These are phyloP conservation scores for Drosophila eohydei DNA, from an alignment of 2,888 invertebrate species.

Conservation along the genomic window DNA sequence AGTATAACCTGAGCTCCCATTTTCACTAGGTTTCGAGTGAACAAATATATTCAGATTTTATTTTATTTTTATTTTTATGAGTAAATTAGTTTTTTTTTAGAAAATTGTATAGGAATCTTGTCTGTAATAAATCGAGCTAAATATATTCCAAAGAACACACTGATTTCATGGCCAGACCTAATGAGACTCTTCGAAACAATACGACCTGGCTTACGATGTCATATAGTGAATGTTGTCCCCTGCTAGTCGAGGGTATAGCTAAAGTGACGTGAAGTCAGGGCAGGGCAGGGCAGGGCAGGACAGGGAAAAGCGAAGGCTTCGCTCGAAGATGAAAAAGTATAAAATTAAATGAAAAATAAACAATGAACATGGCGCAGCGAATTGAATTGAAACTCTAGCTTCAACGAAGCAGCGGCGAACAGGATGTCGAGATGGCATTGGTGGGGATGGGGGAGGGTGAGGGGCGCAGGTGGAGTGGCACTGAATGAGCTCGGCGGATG, in stretches of 20 bases:
- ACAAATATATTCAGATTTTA: too few species aligned
- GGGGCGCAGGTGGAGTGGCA: conserved; percentile 11
- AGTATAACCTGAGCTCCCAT: not conserved
- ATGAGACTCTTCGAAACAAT: not conserved
- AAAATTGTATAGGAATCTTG: not conserved
- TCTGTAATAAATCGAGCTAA: not conserved
- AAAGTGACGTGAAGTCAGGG: not conserved
- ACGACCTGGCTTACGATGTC: not conserved
- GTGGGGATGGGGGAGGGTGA: not conserved
- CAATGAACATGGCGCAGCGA: conserved; percentile 75
- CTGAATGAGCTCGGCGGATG: conserved; percentile 19
- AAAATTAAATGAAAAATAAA: conserved; percentile 81
- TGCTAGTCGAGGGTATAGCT: not conserved
- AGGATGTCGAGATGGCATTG: conserved; percentile 4
- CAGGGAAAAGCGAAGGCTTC: conserved; percentile 9
- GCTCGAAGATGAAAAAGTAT: conserved; percentile 61
- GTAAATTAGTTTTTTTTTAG: too few species aligned
- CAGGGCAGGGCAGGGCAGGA: not conserved
- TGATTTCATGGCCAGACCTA: not conserved
- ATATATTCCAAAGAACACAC: not conserved
- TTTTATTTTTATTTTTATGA: too few species aligned
- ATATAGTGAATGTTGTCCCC: conserved; percentile 9
- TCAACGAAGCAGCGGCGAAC: conserved; percentile 9
- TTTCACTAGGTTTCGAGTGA: too few species aligned
- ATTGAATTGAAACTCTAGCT: conserved; percentile 74